Base-by-base conservation (phyloP, 2,888 invertebrate genomes). In the Troilus luridus region DNA sequence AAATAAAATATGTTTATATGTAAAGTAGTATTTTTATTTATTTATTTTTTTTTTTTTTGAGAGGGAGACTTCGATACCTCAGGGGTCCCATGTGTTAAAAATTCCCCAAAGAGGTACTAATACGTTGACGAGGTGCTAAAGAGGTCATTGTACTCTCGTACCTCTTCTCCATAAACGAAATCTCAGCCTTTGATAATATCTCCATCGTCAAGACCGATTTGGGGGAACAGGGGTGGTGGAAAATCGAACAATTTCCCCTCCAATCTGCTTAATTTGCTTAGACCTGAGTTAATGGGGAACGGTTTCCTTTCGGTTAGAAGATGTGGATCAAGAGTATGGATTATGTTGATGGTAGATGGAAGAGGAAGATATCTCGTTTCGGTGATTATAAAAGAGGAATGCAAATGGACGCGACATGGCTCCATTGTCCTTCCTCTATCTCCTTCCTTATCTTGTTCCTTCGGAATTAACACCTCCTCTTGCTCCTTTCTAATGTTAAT, bases 191-290 rank as follows among this genome's bases (percentile, higher is more conserved):
- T 77, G 72, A 77, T 77, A 27, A 77, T 41, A 41, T 77, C 41
- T 12, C 10, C 17, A 14, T 8, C 72, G 27, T 14, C 24, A 27
- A 2, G 24, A 27, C 24, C 14, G 67, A 67, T 67, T 67, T 67
- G 14, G 67, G 11, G 1, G 11, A 11, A 3, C 9, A 24, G 67
- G 19, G 6, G 72, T 17, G 24, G 24, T 17, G 72, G 72, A 77
- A 77, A 77, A 77, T 77, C 41, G 72, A 77, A 77, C 72, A 77
- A 77, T 77, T 77, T 77, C 72, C 72, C 72, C 72, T 77, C 21
- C 72, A 77, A 77, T 77, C 72, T 77, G 17, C 27, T 27, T 77
- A 27, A 77, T 77, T 77, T 77, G 72, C 72, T 77, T 77, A 77
- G 72, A 17, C 21, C 64, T 9, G n/a, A 67, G 67, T 24, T 67